These are phyloP conservation scores for Chrysolina americana DNA, from an alignment of 2,888 invertebrate species.

Conservation along the genomic window DNA sequence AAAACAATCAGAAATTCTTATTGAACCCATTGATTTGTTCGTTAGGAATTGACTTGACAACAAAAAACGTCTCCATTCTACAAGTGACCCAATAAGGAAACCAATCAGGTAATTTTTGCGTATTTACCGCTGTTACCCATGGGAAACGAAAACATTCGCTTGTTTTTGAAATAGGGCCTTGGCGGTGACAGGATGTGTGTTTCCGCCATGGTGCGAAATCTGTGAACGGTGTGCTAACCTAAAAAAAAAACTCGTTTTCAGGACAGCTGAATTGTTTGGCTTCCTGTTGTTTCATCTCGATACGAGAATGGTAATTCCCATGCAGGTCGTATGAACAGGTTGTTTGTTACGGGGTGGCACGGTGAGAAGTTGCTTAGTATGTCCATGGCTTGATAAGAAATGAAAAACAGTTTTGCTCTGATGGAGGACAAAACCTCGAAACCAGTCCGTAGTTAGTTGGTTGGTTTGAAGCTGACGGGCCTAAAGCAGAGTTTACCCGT, in stretches of 20 bases:
- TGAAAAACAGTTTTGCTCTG: too few species aligned
- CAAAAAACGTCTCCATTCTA: background rate
- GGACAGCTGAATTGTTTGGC: slow-evolving; percentile 36
- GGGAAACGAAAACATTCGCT: background rate
- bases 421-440: too few species aligned
- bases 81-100: background rate
- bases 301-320: slow-evolving; percentile 18
- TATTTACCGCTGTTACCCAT: background rate
- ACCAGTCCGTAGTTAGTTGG: too few species aligned
- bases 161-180: slow-evolving; percentile 21
- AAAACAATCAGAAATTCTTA: too few species aligned
- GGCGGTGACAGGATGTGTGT: slow-evolving; percentile 52
- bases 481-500: too few species aligned
- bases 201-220: slow-evolving; percentile 47
- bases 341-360: background rate
- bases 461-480: too few species aligned
- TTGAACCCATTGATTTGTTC: too few species aligned
- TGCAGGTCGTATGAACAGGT: background rate
- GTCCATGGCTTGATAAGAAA: too few species aligned
- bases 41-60: too few species aligned
- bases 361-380: too few species aligned
- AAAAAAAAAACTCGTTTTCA: slow-evolving; percentile 45
- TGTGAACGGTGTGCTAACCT: slow-evolving; percentile 18
- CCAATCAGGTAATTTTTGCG: background rate
- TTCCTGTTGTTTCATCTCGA: slow-evolving; percentile 40